A percentile compares a stretch with the other conserved stretches of the same genome.
Evolutionary conservation across 2,113 vertebrate genomes (phyloP).

Genomic region (Hyperopisus bebe): DNA sequence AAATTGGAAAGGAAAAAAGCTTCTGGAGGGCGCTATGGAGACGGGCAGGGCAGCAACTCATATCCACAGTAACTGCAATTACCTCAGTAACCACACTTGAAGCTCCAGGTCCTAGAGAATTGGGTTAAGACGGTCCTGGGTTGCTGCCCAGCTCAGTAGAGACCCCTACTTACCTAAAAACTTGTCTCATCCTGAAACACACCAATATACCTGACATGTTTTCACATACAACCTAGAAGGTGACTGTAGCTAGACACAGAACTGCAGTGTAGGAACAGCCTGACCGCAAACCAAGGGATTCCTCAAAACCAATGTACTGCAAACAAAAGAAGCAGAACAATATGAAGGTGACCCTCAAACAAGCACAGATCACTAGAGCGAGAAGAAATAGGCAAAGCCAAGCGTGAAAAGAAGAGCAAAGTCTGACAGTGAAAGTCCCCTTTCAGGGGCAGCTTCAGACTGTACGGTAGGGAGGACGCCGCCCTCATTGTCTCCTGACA

Average conservation of each 20-base stretch:
- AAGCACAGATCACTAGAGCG: neutral
- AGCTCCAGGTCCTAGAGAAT: neutral
- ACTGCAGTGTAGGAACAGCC: neutral
- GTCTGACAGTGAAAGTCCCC: neutral
- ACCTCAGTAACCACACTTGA: neutral
- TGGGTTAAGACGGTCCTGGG: neutral
- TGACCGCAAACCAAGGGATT: neutral
- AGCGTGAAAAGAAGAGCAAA: neutral
- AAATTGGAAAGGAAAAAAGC: slow-evolving; percentile 27
- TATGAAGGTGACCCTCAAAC: neutral
- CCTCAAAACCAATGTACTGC: neutral
- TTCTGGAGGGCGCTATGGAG: neutral
- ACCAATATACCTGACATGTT: neutral
- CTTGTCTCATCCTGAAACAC: neutral
- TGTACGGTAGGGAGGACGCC: neutral
- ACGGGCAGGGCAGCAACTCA: neutral
- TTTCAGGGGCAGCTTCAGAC: neutral
- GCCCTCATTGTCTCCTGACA: neutral
- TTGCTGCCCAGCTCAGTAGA: neutral
- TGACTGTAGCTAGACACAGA: neutral
- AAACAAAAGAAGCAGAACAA: neutral
- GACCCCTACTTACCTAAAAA: neutral
- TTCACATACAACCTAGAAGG: neutral
- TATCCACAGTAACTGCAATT: neutral
- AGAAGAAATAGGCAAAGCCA: neutral